Evolutionary conservation across 53 echinoderm and acorn worm species (phyloP).

Genomic region (Echinometra lucunter): DNA sequence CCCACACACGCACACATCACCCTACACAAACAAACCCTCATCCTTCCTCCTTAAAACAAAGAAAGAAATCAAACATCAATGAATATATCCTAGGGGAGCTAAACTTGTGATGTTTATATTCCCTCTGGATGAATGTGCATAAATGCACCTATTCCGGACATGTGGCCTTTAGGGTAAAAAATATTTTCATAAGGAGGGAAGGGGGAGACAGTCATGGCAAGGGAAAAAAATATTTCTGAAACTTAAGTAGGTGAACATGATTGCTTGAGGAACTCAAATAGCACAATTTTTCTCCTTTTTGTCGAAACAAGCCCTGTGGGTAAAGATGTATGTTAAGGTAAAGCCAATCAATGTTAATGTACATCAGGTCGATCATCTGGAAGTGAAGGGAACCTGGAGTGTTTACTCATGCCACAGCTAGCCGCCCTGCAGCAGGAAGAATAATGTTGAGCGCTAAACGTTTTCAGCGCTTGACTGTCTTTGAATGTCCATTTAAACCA

Average conservation of each 20-base stretch:
- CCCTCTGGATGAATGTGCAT: no score
- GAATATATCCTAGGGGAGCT: no score
- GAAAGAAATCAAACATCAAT: no score
- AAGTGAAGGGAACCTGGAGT: background rate
- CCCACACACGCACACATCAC: no score
- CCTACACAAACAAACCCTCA: no score
- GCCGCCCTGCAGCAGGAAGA: background rate
- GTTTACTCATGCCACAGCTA: constrained; percentile 16
- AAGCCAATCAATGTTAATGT: background rate
- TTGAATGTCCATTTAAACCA: background rate
- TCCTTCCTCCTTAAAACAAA: no score
- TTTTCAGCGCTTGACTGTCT: background rate
- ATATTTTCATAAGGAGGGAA: no score
- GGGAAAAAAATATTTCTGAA: background rate
- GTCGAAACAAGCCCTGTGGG: background rate
- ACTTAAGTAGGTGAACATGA: background rate
- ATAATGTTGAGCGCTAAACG: background rate
- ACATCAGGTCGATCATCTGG: background rate
- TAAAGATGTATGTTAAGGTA: background rate
- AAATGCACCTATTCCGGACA: no score
- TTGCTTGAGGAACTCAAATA: background rate
- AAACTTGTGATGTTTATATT: no score
- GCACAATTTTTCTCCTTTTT: background rate
- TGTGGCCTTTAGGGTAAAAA: background rate
- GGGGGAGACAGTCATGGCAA: no score